Evolutionary conservation across 1,140 invertebrate genomes (phyloP), one percentile per base, ranked within the genome.

Genomic region (Lordiphosa stackelbergi): DNA sequence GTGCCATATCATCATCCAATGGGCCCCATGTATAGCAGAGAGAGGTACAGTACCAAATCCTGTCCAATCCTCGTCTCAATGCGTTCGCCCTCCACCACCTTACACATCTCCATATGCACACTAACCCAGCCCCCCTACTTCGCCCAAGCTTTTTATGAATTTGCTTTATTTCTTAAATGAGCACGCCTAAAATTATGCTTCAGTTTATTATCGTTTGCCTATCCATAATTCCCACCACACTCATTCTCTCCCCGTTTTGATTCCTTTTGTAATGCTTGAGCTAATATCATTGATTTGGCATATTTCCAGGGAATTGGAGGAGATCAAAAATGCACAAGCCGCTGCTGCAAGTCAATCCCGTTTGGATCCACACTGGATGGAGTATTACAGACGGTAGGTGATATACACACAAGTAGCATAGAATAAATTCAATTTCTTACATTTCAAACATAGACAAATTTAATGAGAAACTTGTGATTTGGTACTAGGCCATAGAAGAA

Each of bases 321-420:
- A 96, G 75, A 90, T 96, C 36, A 92, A 96, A 86, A 95, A 95
- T 86, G 89, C 74, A 81, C 91, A 87, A 81, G 91, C 88, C 49
- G 91, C 88, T 4, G 87, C 88, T 19, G 86, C 84, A 10, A 88
- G 88, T 54, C 89, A 90, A 41, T 90, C 92, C 64, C 90, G 94
- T 3, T 90, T 97, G 45, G 96, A 98, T 88, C 94, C 95, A 0
- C 95, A 97, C 85, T 97, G 95, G 95, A 86, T 97, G 47, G 97
- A 98, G 79, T 91, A 96, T 74, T 95, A 96, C 79, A 90, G 96
- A 68, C 91, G 95, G 65, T 86, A 89, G 24, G 64, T 91, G 89
- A 71, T n/a, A n/a, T n/a, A n/a, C n/a, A n/a, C n/a, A n/a, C n/a
- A n/a, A n/a, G n/a, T n/a, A n/a, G n/a, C n/a, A n/a, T n/a, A n/a